Conservation (phyloP, 2,888 invertebrate species). For the Stegana nigrithorax region DNA sequence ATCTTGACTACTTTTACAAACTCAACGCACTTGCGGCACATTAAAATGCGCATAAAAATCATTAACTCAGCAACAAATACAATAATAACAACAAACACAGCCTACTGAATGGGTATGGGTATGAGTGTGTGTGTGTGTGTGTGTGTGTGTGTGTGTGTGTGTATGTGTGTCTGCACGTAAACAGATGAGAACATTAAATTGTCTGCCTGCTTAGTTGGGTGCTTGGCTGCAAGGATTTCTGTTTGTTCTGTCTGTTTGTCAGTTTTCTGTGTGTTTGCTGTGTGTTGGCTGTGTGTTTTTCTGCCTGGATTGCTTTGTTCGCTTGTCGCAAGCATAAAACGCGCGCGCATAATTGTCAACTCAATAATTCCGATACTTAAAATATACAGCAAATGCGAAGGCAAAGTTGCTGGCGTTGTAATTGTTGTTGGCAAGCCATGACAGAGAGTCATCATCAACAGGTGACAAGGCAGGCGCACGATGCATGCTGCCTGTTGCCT, state of each 20-base stretch:
- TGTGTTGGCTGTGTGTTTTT: background rate
- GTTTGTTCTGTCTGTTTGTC: background rate
- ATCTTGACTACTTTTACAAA: too few relatives aligned
- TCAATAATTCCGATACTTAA: constrained; percentile 13
- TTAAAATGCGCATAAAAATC: constrained; percentile 48
- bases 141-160: constrained; percentile 11
- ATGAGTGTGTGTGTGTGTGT: too few relatives aligned
- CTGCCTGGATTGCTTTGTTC: background rate
- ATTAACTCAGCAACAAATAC: constrained; percentile 38
- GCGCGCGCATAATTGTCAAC: constrained; percentile 8
- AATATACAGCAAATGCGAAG: background rate
- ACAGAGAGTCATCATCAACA: constrained; percentile 1
- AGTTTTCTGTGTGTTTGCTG: background rate
- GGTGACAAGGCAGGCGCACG: constrained; percentile 5
- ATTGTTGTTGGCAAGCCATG: too few relatives aligned
- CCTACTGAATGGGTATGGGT: too few relatives aligned
- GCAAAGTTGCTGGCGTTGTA: background rate
- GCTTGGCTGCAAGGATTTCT: background rate
- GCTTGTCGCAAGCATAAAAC: background rate
- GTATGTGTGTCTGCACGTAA: constrained; percentile 20
- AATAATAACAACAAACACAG: too few relatives aligned
- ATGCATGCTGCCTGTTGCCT: too few relatives aligned
- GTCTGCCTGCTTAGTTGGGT: background rate
- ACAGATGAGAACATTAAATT: background rate
- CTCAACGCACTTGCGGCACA: constrained; percentile 24